Base-by-base conservation (phyloP, 2,113 vertebrate species). In the Catharus bicknelli region DNA sequence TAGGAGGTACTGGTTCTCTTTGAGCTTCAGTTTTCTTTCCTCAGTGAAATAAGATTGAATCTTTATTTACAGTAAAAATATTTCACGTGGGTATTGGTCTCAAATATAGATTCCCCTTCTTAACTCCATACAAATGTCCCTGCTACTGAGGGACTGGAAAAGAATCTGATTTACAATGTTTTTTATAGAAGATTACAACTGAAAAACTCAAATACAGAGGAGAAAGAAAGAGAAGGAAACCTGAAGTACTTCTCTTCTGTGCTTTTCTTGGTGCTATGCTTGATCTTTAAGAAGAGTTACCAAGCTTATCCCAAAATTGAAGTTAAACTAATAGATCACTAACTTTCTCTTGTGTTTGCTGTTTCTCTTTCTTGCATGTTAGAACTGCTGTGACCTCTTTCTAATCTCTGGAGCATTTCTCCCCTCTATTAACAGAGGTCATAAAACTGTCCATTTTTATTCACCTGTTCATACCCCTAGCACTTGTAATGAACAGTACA, bases 381-480 rank as follows among this genome's bases (percentile, higher is more conserved):
- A 70, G 21, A 90, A 57, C 73, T 91, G 32, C 36, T 51, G 62
- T 83, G 36, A 38, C 72, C 34, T 77, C 12, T 72, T 86, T 90
- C 30, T 34, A 50, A 30, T 72, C 25, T 78, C 84, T 45, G 72
- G 57, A 30, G 7, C 40, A 66, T 42, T 91, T 93, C 27, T 77
- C 47, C 47, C 19, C 26, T 75, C 16, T 43, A 18, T 80, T 90
- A 92, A 59, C 11, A 40, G 78, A 88, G 45, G 11, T n/a, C 38
- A 45, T 92, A 61, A 87, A 86, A 93, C 48, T 89, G 18, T 10
- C 47, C 34, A 72, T 89, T 32, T 47, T 88, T 94, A 83, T 94
- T 86, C 51, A 94, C 89, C 63, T 93, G 12, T 36, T 91, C 61
- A 62, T 74, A 67, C 32, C 9, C 23, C n/a, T 78, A 50, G 36